phyloP scores from a whole-genome alignment of 2,888 invertebrate species.

The Eledone cirrhosa region DNA sequence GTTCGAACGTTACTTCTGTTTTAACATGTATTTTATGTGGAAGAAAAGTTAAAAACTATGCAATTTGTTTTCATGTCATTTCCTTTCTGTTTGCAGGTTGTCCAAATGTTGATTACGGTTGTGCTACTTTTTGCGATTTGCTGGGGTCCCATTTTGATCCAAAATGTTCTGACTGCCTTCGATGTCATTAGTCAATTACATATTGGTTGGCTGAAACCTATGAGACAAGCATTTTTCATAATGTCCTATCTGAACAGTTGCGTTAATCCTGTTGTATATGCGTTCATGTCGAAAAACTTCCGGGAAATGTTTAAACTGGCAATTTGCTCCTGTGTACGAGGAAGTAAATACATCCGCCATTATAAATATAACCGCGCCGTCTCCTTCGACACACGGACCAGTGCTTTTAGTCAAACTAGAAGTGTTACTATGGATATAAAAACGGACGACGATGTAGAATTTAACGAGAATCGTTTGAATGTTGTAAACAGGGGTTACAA shows the following conservation, averaged over 20 bases:
- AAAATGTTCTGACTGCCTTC: constrained; percentile 75
- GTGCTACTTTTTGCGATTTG: constrained; percentile 76
- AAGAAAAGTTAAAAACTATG: background rate
- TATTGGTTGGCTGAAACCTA: constrained; percentile 71
- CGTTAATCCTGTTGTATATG: constrained; percentile 78
- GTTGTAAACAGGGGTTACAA: background rate
- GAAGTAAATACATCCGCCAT: constrained; percentile 40
- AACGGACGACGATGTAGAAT: background rate
- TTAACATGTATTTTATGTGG: background rate
- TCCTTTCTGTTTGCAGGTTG: constrained; percentile 69
- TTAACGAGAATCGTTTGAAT: background rate
- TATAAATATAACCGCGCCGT: constrained; percentile 38
- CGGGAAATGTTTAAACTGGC: constrained; percentile 66
- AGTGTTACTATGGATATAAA: background rate
- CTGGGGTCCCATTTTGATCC: constrained; percentile 76
- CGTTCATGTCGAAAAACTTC: constrained; percentile 78
- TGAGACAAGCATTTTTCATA: constrained; percentile 73
- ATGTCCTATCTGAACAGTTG: constrained; percentile 79
- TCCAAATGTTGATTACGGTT: constrained; percentile 77
- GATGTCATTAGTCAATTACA: constrained; percentile 69
- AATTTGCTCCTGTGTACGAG: constrained; percentile 43
- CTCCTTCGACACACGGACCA: constrained; percentile 36
- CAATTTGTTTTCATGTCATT: background rate
- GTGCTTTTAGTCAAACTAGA: constrained; percentile 3
- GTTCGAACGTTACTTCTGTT: too few relatives aligned